A percentile compares a stretch with the other conserved stretches of the same genome.
Conservation (phyloP, 2,797 vertebrate genomes). For the Clarias fuscus region DNA sequence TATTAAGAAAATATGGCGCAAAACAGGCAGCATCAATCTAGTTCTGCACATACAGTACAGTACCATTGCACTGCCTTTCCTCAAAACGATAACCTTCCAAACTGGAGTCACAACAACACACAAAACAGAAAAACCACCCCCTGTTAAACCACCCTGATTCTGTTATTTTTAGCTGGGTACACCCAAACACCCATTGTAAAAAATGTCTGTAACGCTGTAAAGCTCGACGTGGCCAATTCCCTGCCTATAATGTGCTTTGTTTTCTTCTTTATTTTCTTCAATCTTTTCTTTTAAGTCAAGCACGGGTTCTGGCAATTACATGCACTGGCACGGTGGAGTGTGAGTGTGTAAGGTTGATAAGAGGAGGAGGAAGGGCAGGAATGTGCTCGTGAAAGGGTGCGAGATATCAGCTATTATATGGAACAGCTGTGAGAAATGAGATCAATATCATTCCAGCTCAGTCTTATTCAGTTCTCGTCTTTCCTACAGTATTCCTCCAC, state of each 20-base stretch:
- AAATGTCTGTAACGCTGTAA: constrained; percentile 28
- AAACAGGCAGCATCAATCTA: neutral
- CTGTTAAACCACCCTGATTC: constrained; percentile 59
- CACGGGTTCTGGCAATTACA: constrained; percentile 46
- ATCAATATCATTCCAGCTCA: neutral
- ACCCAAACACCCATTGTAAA: constrained; percentile 65
- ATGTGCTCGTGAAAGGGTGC: constrained; percentile 60
- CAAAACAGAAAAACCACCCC: constrained; percentile 43
- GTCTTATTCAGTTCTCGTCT: neutral
- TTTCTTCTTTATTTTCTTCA: constrained; percentile 36
- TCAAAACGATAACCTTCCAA: constrained; percentile 64
- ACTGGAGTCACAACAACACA: constrained; percentile 50
- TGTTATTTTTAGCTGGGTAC: constrained; percentile 63
- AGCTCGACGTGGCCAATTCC: constrained; percentile 42
- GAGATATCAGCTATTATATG: constrained; percentile 50
- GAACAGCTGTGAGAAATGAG: neutral
- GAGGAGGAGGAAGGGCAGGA: constrained; percentile 64
- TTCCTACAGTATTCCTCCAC: neutral
- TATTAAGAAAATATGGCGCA: neutral
- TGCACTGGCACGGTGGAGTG: constrained; percentile 34
- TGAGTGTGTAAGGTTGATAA: constrained; percentile 68
- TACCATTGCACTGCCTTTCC: constrained; percentile 39
- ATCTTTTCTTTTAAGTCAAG: constrained; percentile 27
- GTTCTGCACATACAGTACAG: neutral
- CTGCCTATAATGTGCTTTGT: constrained; percentile 60